phyloP scores from a whole-genome alignment of 2,888 invertebrate species.

The Linnaemya vulpina region DNA sequence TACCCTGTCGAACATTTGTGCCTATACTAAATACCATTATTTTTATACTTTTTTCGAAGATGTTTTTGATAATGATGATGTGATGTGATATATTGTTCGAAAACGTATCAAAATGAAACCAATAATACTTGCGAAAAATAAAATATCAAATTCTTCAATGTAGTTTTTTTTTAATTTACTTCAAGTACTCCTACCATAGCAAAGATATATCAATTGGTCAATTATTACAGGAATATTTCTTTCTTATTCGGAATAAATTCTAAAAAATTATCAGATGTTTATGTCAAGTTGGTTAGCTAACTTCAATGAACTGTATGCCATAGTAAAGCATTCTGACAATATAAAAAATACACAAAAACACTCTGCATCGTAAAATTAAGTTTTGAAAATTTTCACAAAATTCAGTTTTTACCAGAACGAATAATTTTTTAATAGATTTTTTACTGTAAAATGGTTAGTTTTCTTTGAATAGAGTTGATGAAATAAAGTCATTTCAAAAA shows the following conservation, averaged over 20 bases:
- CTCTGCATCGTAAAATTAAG: no score
- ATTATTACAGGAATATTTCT: background rate
- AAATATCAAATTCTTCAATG: slow-evolving; percentile 29
- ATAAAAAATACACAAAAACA: no score
- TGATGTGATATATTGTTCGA: slow-evolving; percentile 43
- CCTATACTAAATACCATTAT: slow-evolving; percentile 1
- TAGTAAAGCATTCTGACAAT: no score
- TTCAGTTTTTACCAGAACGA: background rate
- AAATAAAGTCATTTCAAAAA: no score
- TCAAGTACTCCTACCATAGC: background rate
- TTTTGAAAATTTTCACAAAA: no score
- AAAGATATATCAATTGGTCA: slow-evolving; percentile 10
- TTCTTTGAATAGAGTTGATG: no score
- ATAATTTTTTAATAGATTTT: no score
- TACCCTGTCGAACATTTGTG: background rate
- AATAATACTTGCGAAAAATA: slow-evolving; percentile 48
- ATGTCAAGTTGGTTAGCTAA: no score
- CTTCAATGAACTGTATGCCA: no score
- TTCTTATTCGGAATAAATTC: no score
- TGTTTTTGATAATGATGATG: slow-evolving; percentile 43
- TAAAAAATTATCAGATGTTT: no score
- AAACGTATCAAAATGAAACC: slow-evolving; percentile 2
- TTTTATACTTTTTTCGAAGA: slow-evolving; percentile 16
- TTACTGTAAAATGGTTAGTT: no score
- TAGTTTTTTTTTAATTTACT: slow-evolving; percentile 13